Evolutionary conservation across 2,113 vertebrate genomes (phyloP), one percentile per base, ranked within the genome.

Genomic region (Ceyx margarethae): DNA sequence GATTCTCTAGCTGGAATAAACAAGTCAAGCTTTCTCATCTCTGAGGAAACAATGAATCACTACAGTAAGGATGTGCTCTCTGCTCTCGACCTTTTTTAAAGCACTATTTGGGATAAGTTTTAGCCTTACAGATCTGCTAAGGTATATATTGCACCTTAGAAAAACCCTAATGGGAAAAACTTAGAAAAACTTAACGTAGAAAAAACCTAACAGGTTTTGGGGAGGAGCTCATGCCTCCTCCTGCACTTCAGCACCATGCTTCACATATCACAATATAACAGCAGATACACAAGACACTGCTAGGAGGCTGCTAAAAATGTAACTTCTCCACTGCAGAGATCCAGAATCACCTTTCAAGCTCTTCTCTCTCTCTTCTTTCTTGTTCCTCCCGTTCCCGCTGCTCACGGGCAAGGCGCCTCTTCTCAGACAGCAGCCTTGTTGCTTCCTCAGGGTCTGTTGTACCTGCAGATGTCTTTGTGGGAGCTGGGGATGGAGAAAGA

Each of bases 371-470:
- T 58, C 76, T 98, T 56, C 97, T 98, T 96, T 99, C 98, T 84
- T 98, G 97, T 46, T 99, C 99, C 68, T 99, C 99, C 46, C 96
- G 97, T 73, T 99, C 99, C 73, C 99, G 98, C 95, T 99, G 99
- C 61, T 99, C 99, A 13, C 99, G 98, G 85, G 98, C 99, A 78
- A 99, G 98, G 26, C 98, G 97, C 31, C 99, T 98, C 77, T 99
- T 99, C 85, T 99, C 99, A 11, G 98, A 73, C 61, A 99, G 97
- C 86, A 99, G 97, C 66, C 99, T 98, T 2, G 98, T 98, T 5
- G 99, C 99, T 96, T 99, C 99, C 80, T 99, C 99, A 6, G 98
- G 98, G 88, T 99, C 98, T 4, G 98, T 99, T 37, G 99, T 99
- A 42, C 99, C 99, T 23, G 98, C 98, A 20, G 98, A 98, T 42